A percentile compares a stretch with the other conserved stretches of the same genome.
These are phyloP conservation scores for Drosophila prolongata DNA, from an alignment of 2,888 invertebrate species.

Conservation along the genomic window DNA sequence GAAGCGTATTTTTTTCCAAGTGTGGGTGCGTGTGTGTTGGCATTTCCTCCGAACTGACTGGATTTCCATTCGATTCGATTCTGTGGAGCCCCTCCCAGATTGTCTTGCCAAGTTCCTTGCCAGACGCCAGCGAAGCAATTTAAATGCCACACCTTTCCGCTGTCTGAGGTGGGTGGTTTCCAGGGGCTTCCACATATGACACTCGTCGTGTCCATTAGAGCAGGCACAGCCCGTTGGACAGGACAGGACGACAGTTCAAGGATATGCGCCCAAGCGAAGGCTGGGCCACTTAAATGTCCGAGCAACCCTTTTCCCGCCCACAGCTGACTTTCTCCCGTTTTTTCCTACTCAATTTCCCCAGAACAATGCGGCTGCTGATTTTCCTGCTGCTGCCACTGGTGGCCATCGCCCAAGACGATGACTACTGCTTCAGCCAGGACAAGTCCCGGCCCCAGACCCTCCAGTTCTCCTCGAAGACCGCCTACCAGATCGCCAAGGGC, in stretches of 20 bases:
- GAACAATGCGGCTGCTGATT: constrained; percentile 62
- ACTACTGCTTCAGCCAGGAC: constrained; percentile 83
- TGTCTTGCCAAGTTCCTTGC: constrained; percentile 62
- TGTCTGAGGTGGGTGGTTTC: constrained; percentile 14
- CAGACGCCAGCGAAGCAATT: constrained; percentile 71
- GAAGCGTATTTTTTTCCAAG: neutral
- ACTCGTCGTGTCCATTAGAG: constrained; percentile 51
- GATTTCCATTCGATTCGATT: constrained; percentile 58
- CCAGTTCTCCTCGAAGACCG: constrained; percentile 90
- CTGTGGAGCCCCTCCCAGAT: constrained; percentile 57
- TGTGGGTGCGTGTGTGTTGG: constrained; percentile 56
- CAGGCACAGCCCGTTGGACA: constrained; percentile 25
- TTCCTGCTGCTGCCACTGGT: constrained; percentile 53
- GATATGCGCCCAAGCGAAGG: constrained; percentile 59
- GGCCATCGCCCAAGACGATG: constrained; percentile 54
- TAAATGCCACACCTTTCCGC: constrained; percentile 71
- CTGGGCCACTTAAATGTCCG: constrained; percentile 62
- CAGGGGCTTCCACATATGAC: constrained; percentile 62
- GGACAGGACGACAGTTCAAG: constrained; percentile 67
- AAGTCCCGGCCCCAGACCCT: constrained; percentile 79
- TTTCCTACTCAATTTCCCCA: constrained; percentile 11
- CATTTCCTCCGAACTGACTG: constrained; percentile 57
- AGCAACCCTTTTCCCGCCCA: constrained; percentile 32
- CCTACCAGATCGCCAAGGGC: constrained; percentile 89
- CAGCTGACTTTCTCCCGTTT: constrained; percentile 18